Percentiles rank a stretch among this genome's conserved stretches.
Conservation (phyloP, 2,797 vertebrate species). For the Phalanger gymnotis region DNA sequence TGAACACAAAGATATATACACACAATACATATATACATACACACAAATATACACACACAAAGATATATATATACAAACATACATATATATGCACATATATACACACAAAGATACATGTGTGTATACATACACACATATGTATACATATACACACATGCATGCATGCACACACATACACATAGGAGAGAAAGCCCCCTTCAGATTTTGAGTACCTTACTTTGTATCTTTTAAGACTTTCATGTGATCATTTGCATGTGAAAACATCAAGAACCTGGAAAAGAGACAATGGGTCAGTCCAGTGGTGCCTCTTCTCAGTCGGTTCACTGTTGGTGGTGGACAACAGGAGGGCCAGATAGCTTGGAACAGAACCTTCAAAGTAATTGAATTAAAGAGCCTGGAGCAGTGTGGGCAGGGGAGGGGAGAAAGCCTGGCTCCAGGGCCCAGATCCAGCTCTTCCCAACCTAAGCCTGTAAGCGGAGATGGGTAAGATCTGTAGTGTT, state of each 20-base stretch:
- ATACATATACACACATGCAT: too few species aligned
- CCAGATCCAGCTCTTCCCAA: background rate
- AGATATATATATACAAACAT: too few species aligned
- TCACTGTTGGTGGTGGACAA: background rate
- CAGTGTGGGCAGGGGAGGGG: background rate
- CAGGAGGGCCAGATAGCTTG: background rate
- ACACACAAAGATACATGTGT: too few species aligned
- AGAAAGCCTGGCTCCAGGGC: background rate
- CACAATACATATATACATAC: too few species aligned
- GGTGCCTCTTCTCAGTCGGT: background rate
- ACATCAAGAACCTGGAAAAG: background rate
- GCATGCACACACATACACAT: background rate
- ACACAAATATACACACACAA: too few species aligned
- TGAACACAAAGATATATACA: too few species aligned
- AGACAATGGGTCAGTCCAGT: background rate
- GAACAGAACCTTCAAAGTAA: background rate
- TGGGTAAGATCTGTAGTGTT: background rate
- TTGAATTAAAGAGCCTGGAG: background rate
- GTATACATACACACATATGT: too few species aligned
- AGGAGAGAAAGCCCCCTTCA: background rate
- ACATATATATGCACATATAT: too few species aligned
- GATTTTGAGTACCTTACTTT: background rate
- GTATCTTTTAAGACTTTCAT: background rate
- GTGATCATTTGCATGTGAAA: background rate
- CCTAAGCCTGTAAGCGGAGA: background rate